A percentile compares a stretch with the other conserved stretches of the same genome.
These are phyloP conservation scores for Phylloscopus whistleri DNA, from an alignment of 2,113 vertebrate species.

Conservation along the genomic window DNA sequence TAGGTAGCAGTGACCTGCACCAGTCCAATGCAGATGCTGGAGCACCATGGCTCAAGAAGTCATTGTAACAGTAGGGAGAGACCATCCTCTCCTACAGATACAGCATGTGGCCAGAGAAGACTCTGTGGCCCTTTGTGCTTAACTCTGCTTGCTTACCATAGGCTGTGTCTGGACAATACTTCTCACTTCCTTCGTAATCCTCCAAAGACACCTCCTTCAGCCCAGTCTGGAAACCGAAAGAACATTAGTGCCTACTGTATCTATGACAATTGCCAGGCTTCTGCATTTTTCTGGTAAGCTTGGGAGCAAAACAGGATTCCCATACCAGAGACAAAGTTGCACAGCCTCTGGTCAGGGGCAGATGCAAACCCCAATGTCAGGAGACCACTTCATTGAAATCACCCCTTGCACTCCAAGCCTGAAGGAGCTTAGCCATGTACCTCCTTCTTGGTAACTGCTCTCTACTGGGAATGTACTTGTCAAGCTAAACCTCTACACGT, in stretches of 20 bases:
- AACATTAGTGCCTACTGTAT: slow-evolving; percentile 33
- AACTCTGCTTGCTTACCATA: slow-evolving; percentile 80
- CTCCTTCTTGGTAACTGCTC: not conserved
- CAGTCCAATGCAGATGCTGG: not conserved
- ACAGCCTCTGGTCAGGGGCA: not conserved
- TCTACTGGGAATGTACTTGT: not conserved
- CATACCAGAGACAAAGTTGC: not conserved
- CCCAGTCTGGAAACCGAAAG: slow-evolving; percentile 64
- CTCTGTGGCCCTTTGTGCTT: not conserved
- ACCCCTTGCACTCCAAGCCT: not conserved
- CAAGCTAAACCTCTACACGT: not conserved
- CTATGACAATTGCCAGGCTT: not conserved
- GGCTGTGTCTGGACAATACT: slow-evolving; percentile 76
- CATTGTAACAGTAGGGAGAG: not conserved
- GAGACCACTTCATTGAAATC: not conserved
- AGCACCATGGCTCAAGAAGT: not conserved
- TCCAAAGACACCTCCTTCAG: slow-evolving; percentile 57
- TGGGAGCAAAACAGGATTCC: not conserved
- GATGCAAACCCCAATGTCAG: not conserved
- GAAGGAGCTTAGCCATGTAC: not conserved
- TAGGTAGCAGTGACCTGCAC: not conserved
- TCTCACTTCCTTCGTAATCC: slow-evolving; percentile 61
- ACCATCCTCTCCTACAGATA: not conserved
- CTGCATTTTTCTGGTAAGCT: not conserved
- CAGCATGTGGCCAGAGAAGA: not conserved